These are phyloP conservation scores for Chaetoderma sp. DNA, from an alignment of 2,888 invertebrate species.

Conservation along the genomic window DNA sequence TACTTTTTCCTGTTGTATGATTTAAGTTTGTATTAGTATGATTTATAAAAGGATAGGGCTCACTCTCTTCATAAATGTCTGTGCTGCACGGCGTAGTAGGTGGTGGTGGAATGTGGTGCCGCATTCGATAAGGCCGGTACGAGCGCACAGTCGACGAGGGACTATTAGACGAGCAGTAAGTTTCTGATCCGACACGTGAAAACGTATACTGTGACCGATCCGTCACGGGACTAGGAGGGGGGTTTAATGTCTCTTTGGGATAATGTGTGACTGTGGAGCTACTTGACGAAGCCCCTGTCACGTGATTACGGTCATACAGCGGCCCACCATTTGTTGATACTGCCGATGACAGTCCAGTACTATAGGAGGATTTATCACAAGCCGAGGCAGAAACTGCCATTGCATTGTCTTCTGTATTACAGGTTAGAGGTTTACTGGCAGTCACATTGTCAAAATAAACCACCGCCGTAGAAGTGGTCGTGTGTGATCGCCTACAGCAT, in stretches of 20 bases:
- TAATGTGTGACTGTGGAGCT: constrained; percentile 75
- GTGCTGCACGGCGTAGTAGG: constrained; percentile 92
- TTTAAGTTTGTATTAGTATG: no score
- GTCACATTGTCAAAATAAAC: constrained; percentile 52
- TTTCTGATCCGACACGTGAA: no score
- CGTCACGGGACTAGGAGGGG: constrained; percentile 89
- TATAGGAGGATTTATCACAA: constrained; percentile 51
- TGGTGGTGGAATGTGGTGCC: constrained; percentile 82
- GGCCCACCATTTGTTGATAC: constrained; percentile 49
- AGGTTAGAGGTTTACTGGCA: constrained; percentile 57
- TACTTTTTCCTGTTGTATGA: no score
- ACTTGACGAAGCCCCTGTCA: constrained; percentile 80
- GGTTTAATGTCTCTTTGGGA: constrained; percentile 86
- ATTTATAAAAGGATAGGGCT: constrained; percentile 66
- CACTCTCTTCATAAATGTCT: constrained; percentile 83
- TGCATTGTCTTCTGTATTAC: no score
- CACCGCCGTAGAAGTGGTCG: constrained; percentile 35
- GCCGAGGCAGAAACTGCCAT: no score
- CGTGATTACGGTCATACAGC: constrained; percentile 76
- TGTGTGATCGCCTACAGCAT: constrained; percentile 54
- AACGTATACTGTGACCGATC: constrained; percentile 66
- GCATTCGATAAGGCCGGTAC: constrained; percentile 78
- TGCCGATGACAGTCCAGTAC: constrained; percentile 53
- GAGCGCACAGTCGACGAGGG: constrained; percentile 69
- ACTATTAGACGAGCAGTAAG: constrained; percentile 59